Conservation (phyloP, 2,888 invertebrate species). For the Drosophila lacicola region DNA sequence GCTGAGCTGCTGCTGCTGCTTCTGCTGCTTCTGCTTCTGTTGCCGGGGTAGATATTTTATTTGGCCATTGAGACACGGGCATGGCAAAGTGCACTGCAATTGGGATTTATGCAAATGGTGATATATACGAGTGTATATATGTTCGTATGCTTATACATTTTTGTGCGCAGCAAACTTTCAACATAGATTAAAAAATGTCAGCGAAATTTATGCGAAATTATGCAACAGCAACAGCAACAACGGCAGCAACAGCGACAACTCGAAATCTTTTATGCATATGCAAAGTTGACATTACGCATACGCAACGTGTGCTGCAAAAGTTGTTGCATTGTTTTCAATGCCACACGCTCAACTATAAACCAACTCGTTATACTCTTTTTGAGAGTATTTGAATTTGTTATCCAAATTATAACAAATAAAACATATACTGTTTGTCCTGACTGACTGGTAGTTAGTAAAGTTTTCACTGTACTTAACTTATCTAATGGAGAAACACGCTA, state of each 20-base stretch:
- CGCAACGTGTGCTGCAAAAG: conserved; percentile 50
- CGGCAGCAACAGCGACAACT: conserved; percentile 24
- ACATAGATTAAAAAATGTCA: conserved; percentile 78
- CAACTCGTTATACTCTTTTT: conserved; percentile 25
- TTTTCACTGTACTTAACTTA: no score
- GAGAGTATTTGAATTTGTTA: no score
- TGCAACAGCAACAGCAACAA: conserved; percentile 53
- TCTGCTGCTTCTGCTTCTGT: conserved; percentile 12
- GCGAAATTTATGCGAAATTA: conserved; percentile 75
- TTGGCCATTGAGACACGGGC: conserved; percentile 76
- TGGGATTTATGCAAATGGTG: conserved; percentile 78
- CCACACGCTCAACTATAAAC: conserved; percentile 35
- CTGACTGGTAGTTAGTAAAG: no score
- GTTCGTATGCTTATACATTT: conserved; percentile 14
- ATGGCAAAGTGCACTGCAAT: conserved; percentile 77
- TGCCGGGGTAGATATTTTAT: conserved; percentile 67
- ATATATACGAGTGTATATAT: conserved; percentile 50
- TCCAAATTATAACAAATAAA: no score
- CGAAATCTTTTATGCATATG: conserved; percentile 71
- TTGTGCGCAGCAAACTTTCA: conserved; percentile 61
- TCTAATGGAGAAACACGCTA: no score
- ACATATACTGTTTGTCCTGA: no score
- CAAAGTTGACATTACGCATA: conserved; percentile 71
- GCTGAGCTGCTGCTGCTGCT: conserved; percentile 33
- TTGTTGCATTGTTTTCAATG: conserved; percentile 66